Evolutionary conservation across 2,888 invertebrate species (phyloP).

Genomic region (Callyntrura guangdongensis): DNA sequence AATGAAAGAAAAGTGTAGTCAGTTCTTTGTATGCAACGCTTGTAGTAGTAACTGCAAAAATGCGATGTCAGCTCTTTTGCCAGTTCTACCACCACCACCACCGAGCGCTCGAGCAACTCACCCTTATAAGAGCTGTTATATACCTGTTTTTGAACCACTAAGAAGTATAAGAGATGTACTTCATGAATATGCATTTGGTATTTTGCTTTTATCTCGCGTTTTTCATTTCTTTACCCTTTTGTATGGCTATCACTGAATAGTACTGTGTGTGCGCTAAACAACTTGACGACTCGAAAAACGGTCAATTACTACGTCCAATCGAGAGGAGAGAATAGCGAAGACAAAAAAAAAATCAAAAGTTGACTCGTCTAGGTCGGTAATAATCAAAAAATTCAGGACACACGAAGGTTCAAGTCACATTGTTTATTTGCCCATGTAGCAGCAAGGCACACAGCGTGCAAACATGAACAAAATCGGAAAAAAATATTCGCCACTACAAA

Average conservation of each 20-base stretch:
- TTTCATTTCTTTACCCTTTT: neutral
- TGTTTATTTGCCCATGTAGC: neutral
- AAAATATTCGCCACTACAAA: too few relatives aligned
- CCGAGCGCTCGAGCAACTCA: too few relatives aligned
- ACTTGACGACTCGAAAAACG: slow-evolving; percentile 28
- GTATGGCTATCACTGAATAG: neutral
- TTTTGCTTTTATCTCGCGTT: neutral
- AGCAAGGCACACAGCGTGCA: too few relatives aligned
- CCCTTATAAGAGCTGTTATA: neutral
- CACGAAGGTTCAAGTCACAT: neutral
- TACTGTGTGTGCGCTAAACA: neutral
- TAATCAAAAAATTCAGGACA: neutral
- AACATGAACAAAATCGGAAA: too few relatives aligned
- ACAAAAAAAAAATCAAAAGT: slow-evolving; percentile 7
- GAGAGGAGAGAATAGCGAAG: slow-evolving; percentile 1
- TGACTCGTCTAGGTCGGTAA: slow-evolving; percentile 58
- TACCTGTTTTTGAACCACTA: neutral
- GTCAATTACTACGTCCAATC: slow-evolving; percentile 17
- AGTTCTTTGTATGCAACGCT: neutral
- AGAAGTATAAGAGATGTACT: neutral
- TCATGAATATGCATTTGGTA: slow-evolving; percentile 37
- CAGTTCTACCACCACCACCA: neutral
- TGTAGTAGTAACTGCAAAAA: neutral
- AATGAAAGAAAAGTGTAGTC: slow-evolving; percentile 34
- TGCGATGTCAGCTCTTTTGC: neutral